Percentiles rank a stretch among this genome's conserved stretches.
phyloP scores from a whole-genome alignment of 2,113 vertebrate genomes.

The Phyllopteryx taeniolatus region DNA sequence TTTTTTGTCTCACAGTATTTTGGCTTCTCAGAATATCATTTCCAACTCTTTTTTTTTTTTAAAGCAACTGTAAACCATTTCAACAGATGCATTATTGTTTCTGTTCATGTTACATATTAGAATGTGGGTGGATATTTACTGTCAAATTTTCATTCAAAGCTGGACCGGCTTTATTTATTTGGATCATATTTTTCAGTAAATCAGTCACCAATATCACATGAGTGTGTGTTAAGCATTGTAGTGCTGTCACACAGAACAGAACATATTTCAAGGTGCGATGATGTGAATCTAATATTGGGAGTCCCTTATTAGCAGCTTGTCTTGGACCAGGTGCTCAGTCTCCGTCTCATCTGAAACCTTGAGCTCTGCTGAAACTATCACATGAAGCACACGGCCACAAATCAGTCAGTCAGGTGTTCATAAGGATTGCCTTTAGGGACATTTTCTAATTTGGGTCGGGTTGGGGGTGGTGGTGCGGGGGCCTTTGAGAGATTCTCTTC shows the following conservation, averaged over 20 bases:
- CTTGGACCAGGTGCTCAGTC: conserved; percentile 53
- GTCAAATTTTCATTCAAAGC: not conserved
- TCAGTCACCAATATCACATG: not conserved
- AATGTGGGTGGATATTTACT: not conserved
- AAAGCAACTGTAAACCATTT: no score
- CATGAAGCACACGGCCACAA: conserved; percentile 22
- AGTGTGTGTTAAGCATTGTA: not conserved
- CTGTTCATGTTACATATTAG: no score
- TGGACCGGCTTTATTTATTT: not conserved
- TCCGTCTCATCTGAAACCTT: conserved; percentile 44
- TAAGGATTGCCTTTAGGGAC: conserved; percentile 61
- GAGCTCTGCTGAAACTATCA: conserved; percentile 46
- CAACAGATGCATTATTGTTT: no score
- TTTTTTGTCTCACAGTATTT: no score
- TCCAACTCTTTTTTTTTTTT: no score
- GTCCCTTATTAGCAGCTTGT: conserved; percentile 36
- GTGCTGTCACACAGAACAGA: conserved; percentile 19
- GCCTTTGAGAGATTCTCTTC: conserved; percentile 64
- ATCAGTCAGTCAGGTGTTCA: conserved; percentile 69
- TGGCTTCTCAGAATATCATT: no score
- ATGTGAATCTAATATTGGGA: conserved; percentile 48
- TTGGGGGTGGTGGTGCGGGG: conserved; percentile 13
- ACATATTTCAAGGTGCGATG: conserved; percentile 12
- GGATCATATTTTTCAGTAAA: not conserved
- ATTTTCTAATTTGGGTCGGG: conserved; percentile 24